Base-by-base conservation (phyloP, 1,140 invertebrate species). In the Drosophila arizonae region DNA sequence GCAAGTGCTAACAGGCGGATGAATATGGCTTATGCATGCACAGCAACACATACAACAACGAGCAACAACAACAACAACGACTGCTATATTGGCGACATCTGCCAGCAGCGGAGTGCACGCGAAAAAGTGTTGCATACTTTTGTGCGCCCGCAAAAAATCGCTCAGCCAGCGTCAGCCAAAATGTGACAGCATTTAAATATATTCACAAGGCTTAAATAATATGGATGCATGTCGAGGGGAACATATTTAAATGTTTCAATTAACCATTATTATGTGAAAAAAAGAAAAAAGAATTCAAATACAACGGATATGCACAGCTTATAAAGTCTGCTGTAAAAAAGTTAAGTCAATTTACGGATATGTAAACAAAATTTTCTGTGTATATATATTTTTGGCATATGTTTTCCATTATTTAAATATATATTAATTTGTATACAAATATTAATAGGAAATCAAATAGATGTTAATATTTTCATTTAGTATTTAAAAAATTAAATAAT, bases 61-160 rank as follows among this genome's bases (percentile, higher is more conserved):
- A 28, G 54, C 21, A 51, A 63, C 54, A 41, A 36, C 21, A 24
- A 24, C 21, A 24, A 24, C 21, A 24, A 2, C 21, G 3, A 24
- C 21, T 1, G 3, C 17, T 48, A 26, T 67, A 72, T 60, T 48
- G 28, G 28, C 33, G 54, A 63, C 80, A 79, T 50, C 56, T 48
- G 68, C 61, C 56, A 66, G 63, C 51, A 77, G 43, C 66, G 55
- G 62, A 52, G 57, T 62, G 50, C 28, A 61, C 58, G 51, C 51
- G 17, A 54, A 85, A 77, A 55, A 65, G 28, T 33, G 45, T 54
- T 76, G 77, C 77, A 84, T 84, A 85, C 81, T 84, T 85, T 85
- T 56, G 24, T 48, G 77, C 73, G 61, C 30, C 11, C 60, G 15
- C 45, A 71, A 81, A 81, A 86, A 86, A 72, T 10, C 24, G 8